Base-by-base conservation (phyloP, 2,888 invertebrate species). In the Microctonus aethiopoides region DNA sequence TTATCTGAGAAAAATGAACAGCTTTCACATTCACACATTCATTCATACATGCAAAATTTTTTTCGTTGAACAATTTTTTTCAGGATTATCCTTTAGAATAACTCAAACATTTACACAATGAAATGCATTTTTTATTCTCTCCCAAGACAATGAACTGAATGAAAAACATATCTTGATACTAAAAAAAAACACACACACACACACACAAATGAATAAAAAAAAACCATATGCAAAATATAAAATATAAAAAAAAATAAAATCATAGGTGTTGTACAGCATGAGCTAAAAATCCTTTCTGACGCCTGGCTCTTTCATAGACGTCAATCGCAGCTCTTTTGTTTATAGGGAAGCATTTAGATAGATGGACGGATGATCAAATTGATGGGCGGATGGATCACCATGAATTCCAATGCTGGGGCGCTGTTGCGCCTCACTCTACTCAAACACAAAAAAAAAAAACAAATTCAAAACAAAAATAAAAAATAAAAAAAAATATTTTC, bases 291-390 rank as follows among this genome's bases (percentile, higher is more conserved):
- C 46, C 46, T 16, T 16, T n/a, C 7, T 46, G 46, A 46, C 4
- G 16, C 16, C 20, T 46, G 22, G 16, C 46, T n/a, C n/a, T 41
- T 24, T 61, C 29, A 34, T 16, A 22, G 41, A 61, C 36, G 61
- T 61, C 36, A 46, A 61, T 61, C 61, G 46, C 10, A 16, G n/a
- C 41, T 39, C 13, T 61, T 16, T 61, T 61, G 32, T 39, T 26
- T 26, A 61, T 41, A 6, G 26, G 36, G 26, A 41, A 26, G 24
- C n/a, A 41, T 61, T 61, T 26, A 36, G 29, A 41, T 61, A 41
- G 41, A 41, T 46, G 41, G 41, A 22, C 20, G 26, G 41, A 61
- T 46, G 36, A 41, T 34, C 20, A 9, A 26, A 26, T n/a, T 26
- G 26, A 56, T 26, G 59, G 20, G 32, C 34, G 22, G 22, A 59